Conservation (phyloP, 2,797 vertebrate species). For the Tarsius wallacei region DNA sequence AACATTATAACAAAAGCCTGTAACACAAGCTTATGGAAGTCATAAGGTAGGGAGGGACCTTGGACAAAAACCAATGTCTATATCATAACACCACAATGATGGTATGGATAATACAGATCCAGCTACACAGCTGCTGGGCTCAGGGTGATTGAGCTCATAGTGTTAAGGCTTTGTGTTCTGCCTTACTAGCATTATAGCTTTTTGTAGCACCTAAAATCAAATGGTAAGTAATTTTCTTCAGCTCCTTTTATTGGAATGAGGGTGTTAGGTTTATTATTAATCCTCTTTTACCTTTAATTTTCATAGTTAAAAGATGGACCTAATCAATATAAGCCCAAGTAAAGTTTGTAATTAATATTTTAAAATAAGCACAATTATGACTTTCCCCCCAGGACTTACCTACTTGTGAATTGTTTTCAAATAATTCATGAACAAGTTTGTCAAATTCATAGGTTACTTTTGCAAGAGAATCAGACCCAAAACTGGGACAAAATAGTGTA, state of each 20-base stretch:
- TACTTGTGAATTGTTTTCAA: slow-evolving; percentile 80
- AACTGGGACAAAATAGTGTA: slow-evolving; percentile 68
- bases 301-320: slow-evolving; percentile 12
- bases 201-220: background rate
- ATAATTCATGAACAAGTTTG: slow-evolving; percentile 87
- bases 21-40: too few species aligned
- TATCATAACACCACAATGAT: too few species aligned
- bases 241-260: background rate
- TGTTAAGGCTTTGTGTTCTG: background rate
- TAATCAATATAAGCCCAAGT: background rate
- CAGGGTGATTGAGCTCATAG: too few species aligned
- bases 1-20: too few species aligned
- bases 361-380: background rate
- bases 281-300: background rate
- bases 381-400: slow-evolving; percentile 75
- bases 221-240: background rate
- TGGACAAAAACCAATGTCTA: too few species aligned
- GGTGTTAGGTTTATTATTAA: background rate
- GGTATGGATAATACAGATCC: background rate
- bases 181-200: background rate
- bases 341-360: background rate
- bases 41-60: too few species aligned
- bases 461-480: slow-evolving; percentile 68
- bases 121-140: background rate
- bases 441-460: slow-evolving; percentile 86